Evolutionary conservation across 2,888 invertebrate genomes (phyloP).

Genomic region (Trissoscelio sp.): DNA sequence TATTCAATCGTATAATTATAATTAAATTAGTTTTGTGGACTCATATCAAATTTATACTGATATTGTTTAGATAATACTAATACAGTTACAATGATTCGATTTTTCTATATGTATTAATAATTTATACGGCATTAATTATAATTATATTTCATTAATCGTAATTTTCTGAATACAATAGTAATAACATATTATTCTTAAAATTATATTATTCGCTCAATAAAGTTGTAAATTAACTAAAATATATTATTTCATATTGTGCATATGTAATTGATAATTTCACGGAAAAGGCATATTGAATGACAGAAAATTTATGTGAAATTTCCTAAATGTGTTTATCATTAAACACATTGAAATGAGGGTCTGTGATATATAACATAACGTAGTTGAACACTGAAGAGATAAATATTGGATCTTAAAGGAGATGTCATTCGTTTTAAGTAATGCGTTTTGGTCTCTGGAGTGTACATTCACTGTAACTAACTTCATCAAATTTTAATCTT

Average conservation of each 20-base stretch:
- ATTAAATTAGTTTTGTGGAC: too few relatives aligned
- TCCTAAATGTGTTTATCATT: conserved; percentile 22
- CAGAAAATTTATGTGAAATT: conserved; percentile 30
- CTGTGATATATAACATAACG: not conserved
- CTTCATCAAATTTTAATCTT: not conserved
- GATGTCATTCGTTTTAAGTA: conserved; percentile 21
- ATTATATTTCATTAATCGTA: not conserved
- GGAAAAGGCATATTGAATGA: conserved; percentile 17
- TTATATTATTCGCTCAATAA: conserved; percentile 1
- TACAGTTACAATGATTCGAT: too few relatives aligned
- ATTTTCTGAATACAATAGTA: not conserved
- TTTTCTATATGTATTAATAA: too few relatives aligned
- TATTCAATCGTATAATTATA: too few relatives aligned
- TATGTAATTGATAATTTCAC: conserved; percentile 7
- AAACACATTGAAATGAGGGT: conserved; percentile 32
- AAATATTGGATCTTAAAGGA: conserved; percentile 25
- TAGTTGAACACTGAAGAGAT: conserved; percentile 19
- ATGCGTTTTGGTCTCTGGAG: conserved; percentile 9
- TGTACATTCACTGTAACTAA: conserved; percentile 23
- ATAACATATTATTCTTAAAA: not conserved
- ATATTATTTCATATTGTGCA: too few relatives aligned
- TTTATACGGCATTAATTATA: too few relatives aligned
- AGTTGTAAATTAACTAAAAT: conserved; percentile 17
- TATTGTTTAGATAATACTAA: too few relatives aligned
- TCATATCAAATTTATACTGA: too few relatives aligned